Conservation (phyloP, 1,140 invertebrate species). For the Oppia nitens region DNA sequence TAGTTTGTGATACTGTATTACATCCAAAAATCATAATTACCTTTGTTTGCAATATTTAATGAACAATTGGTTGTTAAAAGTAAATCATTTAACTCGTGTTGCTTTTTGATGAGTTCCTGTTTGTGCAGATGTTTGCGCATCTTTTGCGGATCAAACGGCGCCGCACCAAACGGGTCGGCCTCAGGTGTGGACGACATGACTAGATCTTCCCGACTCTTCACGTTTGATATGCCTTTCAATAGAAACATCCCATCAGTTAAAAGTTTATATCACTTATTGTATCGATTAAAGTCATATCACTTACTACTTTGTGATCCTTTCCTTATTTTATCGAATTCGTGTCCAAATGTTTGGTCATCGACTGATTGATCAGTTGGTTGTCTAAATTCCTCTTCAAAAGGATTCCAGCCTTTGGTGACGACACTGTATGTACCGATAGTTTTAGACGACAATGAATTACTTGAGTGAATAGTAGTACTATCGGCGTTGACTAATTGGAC, state of each 20-base stretch:
- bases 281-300: slow-evolving; percentile 23
- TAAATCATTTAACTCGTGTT: not conserved
- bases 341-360: slow-evolving; percentile 67
- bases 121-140: not conserved
- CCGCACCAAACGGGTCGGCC: slow-evolving; percentile 57
- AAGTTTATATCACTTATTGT: not conserved
- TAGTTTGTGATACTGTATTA: not conserved
- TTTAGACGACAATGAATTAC: slow-evolving; percentile 36
- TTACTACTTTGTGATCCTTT: slow-evolving; percentile 60
- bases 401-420: slow-evolving; percentile 55
- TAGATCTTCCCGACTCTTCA: slow-evolving; percentile 53
- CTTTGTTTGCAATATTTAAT: not conserved
- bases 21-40: not conserved
- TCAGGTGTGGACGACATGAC: slow-evolving; percentile 35
- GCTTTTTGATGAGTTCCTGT: not conserved
- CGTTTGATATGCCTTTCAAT: slow-evolving; percentile 46
- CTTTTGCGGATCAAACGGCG: slow-evolving; percentile 47
- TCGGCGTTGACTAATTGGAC: slow-evolving; percentile 41
- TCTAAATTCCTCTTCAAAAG: slow-evolving; percentile 53
- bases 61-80: not conserved
- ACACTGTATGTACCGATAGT: slow-evolving; percentile 36
- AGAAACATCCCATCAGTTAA: not conserved
- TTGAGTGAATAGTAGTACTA: slow-evolving; percentile 27
- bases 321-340: slow-evolving; percentile 67
- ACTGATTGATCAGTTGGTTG: not conserved